These are phyloP conservation scores for Phrynocephalus guinanensis DNA, from an alignment of 2,797 vertebrate genomes.

Conservation along the genomic window DNA sequence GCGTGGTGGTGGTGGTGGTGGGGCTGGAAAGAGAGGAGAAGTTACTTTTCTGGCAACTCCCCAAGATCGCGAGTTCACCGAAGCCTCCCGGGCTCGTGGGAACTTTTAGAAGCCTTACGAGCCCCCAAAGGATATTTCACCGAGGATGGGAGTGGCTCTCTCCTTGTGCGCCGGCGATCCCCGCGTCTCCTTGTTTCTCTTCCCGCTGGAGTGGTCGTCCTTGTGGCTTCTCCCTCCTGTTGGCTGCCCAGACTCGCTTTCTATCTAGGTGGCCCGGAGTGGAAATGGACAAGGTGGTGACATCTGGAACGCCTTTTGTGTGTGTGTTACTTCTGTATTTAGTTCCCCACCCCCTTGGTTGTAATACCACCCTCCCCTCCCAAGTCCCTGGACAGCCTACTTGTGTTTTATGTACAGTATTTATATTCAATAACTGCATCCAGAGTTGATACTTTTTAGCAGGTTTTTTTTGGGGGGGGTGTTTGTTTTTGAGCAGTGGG, in stretches of 20 bases:
- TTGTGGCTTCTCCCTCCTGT: background rate
- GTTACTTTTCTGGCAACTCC: too few relatives aligned
- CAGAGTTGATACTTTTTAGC: background rate
- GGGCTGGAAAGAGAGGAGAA: too few relatives aligned
- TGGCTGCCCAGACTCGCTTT: background rate
- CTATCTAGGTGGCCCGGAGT: background rate
- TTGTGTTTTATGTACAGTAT: background rate
- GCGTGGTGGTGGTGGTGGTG: fast-evolving
- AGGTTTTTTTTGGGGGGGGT: too few relatives aligned
- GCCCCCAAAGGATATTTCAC: background rate
- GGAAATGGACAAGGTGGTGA: background rate
- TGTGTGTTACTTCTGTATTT: background rate
- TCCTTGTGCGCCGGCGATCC: too few relatives aligned
- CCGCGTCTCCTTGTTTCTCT: background rate
- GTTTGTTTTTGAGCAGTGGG: background rate
- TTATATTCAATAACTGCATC: background rate
- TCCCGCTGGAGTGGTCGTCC: background rate
- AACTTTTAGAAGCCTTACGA: too few relatives aligned
- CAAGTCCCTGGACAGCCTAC: too few relatives aligned
- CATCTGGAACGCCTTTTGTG: too few relatives aligned
- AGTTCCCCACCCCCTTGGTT: too few relatives aligned
- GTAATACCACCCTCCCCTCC: too few relatives aligned
- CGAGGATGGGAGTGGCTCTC: too few relatives aligned
- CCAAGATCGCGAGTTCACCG: too few relatives aligned
- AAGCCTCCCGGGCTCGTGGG: too few relatives aligned